phyloP scores from a whole-genome alignment of 30 jellyfish, hydroid and myxozoan species.

The Aurelia sp. region DNA sequence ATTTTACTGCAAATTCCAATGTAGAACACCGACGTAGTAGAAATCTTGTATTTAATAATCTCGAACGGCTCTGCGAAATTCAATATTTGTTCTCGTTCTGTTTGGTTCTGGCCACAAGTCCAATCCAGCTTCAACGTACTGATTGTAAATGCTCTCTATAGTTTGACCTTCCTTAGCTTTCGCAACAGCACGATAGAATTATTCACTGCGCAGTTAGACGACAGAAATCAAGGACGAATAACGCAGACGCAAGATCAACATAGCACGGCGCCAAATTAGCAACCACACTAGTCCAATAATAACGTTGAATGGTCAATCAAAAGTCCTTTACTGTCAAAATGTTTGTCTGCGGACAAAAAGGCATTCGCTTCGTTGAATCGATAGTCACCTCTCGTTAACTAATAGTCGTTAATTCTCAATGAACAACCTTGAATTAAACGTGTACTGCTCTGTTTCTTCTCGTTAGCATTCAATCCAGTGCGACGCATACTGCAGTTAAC shows the following conservation, averaged over 20 bases:
- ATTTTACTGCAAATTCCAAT: not conserved
- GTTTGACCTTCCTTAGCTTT: too few species aligned
- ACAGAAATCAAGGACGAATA: conserved; percentile 53
- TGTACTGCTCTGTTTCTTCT: not conserved
- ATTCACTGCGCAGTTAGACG: conserved; percentile 38
- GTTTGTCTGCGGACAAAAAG: conserved; percentile 44
- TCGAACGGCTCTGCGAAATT: not conserved
- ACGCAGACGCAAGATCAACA: conserved; percentile 72
- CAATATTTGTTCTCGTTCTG: conserved; percentile 3
- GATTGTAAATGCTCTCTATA: too few species aligned
- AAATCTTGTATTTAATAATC: not conserved
- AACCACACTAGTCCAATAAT: conserved; percentile 67
- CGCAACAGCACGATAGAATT: not conserved
- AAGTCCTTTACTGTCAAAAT: conserved; percentile 37
- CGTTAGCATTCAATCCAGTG: too few species aligned
- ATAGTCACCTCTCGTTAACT: not conserved
- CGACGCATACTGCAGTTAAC: too few species aligned
- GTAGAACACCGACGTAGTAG: not conserved
- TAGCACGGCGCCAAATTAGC: conserved; percentile 68
- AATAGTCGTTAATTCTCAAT: too few species aligned
- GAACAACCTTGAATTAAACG: too few species aligned
- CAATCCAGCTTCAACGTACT: too few species aligned
- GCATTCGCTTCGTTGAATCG: not conserved
- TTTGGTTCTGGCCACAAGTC: too few species aligned
- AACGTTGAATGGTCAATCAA: conserved; percentile 42